Percentiles rank a stretch among this genome's conserved stretches.
phyloP scores from a whole-genome alignment of 2,113 vertebrate genomes.

The Antechinus flavipes region DNA sequence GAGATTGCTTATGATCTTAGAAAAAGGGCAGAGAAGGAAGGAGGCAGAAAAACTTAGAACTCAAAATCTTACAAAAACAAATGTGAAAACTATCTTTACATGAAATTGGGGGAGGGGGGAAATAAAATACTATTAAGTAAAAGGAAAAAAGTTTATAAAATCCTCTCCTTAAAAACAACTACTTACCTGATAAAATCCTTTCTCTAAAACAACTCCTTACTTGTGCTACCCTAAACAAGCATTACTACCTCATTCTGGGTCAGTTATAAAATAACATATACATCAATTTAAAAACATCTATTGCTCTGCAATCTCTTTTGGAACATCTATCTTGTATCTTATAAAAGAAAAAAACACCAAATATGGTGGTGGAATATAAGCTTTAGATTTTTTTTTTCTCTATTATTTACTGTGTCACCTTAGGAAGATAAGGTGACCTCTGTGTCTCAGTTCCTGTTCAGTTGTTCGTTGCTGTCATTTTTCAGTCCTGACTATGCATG shows the following conservation, averaged over 20 bases:
- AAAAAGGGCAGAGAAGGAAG: no score
- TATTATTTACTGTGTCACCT: not conserved
- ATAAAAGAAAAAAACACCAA: not conserved
- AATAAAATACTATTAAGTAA: no score
- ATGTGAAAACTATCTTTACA: no score
- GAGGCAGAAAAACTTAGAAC: no score
- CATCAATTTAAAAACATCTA: not conserved
- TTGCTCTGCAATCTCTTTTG: not conserved
- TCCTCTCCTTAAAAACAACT: not conserved
- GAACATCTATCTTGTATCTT: not conserved
- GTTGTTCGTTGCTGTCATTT: no score
- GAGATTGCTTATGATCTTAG: no score
- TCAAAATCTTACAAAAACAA: no score
- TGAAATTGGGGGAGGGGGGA: no score
- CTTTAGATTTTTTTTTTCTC: not conserved
- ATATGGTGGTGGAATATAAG: not conserved
- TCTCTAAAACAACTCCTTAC: not conserved
- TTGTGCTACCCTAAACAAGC: not conserved
- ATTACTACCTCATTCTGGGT: not conserved
- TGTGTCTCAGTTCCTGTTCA: not conserved
- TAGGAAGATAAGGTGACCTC: not conserved
- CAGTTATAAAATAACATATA: not conserved
- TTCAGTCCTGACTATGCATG: no score
- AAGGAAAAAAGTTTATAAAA: not conserved
- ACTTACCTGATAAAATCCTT: not conserved